Conservation (phyloP, 1,140 invertebrate species). For the Ceratina japonica region DNA sequence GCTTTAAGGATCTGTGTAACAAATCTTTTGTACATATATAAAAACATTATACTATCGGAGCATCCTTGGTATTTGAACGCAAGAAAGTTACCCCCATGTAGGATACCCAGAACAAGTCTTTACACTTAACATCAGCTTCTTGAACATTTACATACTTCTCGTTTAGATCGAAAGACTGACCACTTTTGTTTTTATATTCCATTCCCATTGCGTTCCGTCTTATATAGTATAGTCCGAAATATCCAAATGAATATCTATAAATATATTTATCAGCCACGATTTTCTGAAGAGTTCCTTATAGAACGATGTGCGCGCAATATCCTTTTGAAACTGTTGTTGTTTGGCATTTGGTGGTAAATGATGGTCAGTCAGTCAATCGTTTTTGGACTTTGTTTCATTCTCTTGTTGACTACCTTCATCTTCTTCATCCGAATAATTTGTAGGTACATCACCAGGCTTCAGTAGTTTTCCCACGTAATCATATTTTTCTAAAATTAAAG, state of each 20-base stretch:
- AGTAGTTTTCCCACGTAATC: constrained; percentile 94
- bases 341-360: constrained; percentile 48
- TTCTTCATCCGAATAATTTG: constrained; percentile 96
- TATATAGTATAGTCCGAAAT: constrained; percentile 57
- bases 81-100: constrained; percentile 47
- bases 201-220: constrained; percentile 54
- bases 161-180: constrained; percentile 66
- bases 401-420: constrained; percentile 82
- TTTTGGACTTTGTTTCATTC: constrained; percentile 71
- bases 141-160: constrained; percentile 65
- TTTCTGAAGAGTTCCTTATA: constrained; percentile 57
- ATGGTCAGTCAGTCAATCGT: constrained; percentile 72
- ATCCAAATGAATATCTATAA: constrained; percentile 59
- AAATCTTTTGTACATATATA: constrained; percentile 75
- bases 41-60: constrained; percentile 68
- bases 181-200: constrained; percentile 48
- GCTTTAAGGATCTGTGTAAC: constrained; percentile 65
- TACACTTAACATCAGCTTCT: constrained; percentile 50
- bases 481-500: constrained; percentile 91
- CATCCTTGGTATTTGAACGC: constrained; percentile 55
- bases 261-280: constrained; percentile 62
- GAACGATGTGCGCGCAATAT: constrained; percentile 68
- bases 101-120: constrained; percentile 42
- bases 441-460: constrained; percentile 94
- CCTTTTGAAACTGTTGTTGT: constrained; percentile 54